Evolutionary conservation across 2,113 vertebrate species (phyloP).

Genomic region (Centropus unirufus): DNA sequence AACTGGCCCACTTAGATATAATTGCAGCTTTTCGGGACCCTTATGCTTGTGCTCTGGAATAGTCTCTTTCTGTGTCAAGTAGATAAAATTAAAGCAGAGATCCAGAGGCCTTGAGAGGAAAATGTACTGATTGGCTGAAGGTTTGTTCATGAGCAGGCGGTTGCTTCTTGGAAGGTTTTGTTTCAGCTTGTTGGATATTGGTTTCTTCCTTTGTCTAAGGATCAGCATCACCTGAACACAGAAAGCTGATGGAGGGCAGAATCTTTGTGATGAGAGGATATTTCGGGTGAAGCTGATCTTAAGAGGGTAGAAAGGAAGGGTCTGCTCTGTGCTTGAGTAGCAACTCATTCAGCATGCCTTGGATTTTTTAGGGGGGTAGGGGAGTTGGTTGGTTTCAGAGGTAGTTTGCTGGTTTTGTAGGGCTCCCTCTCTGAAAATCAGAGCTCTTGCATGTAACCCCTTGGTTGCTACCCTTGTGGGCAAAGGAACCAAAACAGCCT

Average conservation of each 20-base stretch:
- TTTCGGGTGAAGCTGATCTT: neutral
- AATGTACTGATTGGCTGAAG: neutral
- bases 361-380: too few species aligned
- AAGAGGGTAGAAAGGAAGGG: neutral
- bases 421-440: neutral
- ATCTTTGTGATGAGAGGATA: neutral
- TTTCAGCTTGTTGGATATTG: neutral
- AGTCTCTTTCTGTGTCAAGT: neutral
- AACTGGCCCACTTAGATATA: neutral
- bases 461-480: neutral
- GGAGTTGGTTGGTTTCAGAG: neutral
- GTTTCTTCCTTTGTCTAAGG: neutral
- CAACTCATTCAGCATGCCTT: neutral
- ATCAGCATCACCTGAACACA: neutral
- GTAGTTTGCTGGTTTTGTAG: neutral
- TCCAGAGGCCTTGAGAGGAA: neutral
- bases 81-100: constrained; percentile 5
- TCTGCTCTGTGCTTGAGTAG: neutral
- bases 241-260: neutral
- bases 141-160: neutral
- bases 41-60: neutral
- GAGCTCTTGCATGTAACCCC: neutral
- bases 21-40: neutral
- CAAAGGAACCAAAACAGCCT: neutral
- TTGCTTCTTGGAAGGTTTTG: neutral